Evolutionary conservation across 2,797 vertebrate genomes (phyloP).

Genomic region (Threskiornis aethiopicus): DNA sequence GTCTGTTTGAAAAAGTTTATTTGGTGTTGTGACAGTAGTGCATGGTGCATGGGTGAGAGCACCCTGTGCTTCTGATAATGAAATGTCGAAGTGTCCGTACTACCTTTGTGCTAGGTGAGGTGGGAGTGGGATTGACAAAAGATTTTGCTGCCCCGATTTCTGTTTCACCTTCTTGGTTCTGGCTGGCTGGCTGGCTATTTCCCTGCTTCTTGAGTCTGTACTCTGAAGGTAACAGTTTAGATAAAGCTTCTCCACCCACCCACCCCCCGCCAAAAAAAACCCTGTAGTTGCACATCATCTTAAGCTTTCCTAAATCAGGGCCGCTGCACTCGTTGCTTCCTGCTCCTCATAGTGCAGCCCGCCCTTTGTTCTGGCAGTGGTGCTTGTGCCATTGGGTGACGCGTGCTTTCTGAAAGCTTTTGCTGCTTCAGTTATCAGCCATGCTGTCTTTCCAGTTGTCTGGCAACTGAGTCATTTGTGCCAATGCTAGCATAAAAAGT

Average conservation of each 20-base stretch:
- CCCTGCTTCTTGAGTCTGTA: not conserved
- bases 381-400: rapidly evolving
- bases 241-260: not conserved
- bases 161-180: rapidly evolving
- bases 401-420: not conserved
- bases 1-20: not conserved
- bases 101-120: not conserved
- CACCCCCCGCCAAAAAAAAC: no score
- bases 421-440: not conserved
- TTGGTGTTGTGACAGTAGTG: not conserved
- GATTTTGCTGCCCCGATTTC: not conserved
- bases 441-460: rapidly evolving
- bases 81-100: rapidly evolving
- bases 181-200: no score
- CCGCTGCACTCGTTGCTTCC: rapidly evolving
- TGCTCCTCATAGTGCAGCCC: not conserved
- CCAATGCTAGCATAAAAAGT: rapidly evolving
- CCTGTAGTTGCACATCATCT: no score
- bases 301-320: not conserved
- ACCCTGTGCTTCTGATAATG: not conserved
- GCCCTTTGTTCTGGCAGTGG: rapidly evolving
- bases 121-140: not conserved
- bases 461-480: rapidly evolving
- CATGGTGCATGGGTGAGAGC: not conserved
- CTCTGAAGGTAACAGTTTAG: not conserved